Percentiles rank a stretch among this genome's conserved stretches.
phyloP scores from a whole-genome alignment of 2,888 invertebrate species.

The Perdita meconis region DNA sequence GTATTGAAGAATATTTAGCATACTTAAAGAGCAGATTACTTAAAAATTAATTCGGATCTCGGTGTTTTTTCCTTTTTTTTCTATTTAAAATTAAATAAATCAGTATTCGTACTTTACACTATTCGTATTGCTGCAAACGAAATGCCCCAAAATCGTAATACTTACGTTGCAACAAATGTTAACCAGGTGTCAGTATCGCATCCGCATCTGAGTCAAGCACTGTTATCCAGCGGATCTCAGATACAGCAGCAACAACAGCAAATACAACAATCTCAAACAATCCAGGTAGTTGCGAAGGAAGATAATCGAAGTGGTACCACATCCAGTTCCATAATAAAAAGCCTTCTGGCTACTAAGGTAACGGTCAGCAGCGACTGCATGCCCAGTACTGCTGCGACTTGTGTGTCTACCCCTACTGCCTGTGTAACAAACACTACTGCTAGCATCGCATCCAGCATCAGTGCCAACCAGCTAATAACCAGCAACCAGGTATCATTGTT shows the following conservation, averaged over 20 bases:
- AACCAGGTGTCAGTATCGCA: constrained; percentile 86
- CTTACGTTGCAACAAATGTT: constrained; percentile 52
- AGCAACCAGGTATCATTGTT: constrained; percentile 82
- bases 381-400: constrained; percentile 83
- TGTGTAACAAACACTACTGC: constrained; percentile 84
- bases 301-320: constrained; percentile 84
- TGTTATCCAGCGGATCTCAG: constrained; percentile 84
- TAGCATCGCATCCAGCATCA: constrained; percentile 84
- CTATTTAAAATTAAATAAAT: neutral
- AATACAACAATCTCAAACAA: constrained; percentile 72
- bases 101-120: constrained; percentile 42
- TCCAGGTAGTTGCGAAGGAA: constrained; percentile 80
- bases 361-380: constrained; percentile 86
- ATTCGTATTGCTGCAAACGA: neutral
- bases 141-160: neutral
- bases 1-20: neutral
- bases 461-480: constrained; percentile 84
- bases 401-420: constrained; percentile 83
- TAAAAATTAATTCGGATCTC: too few relatives aligned
- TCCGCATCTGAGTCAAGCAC: constrained; percentile 87
- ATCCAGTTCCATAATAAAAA: constrained; percentile 95
- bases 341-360: constrained; percentile 97
- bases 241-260: constrained; percentile 70
- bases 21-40: neutral
- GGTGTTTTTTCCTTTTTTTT: neutral